These are phyloP conservation scores for Lycaena phlaeas DNA, from an alignment of 2,888 invertebrate species.

Conservation along the genomic window DNA sequence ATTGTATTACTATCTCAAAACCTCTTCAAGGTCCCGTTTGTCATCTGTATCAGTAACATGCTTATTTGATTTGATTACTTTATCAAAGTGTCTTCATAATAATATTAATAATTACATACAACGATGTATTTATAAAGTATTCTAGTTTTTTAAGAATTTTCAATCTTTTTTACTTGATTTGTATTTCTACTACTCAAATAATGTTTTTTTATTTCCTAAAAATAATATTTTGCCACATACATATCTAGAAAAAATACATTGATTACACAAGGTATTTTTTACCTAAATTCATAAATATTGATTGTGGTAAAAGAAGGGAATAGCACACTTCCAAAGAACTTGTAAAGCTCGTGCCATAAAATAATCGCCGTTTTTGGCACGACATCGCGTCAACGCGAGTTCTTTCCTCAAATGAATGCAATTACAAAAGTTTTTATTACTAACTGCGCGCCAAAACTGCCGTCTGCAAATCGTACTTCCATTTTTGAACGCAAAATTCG, in stretches of 20 bases:
- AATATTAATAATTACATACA: too few species aligned
- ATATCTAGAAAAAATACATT: too few species aligned
- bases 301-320: neutral
- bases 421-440: constrained; percentile 72
- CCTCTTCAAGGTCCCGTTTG: constrained; percentile 3
- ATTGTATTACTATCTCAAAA: neutral
- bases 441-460: constrained; percentile 59
- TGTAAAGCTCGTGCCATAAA: constrained; percentile 43
- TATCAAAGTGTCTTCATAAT: neutral
- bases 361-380: constrained; percentile 67
- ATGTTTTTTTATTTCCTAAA: too few species aligned
- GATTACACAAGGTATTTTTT: neutral
- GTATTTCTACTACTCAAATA: too few species aligned
- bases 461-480: constrained; percentile 34
- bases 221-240: too few species aligned
- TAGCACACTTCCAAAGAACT: constrained; percentile 18
- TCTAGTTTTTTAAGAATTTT: too few species aligned
- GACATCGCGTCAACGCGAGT: constrained; percentile 59
- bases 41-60: neutral
- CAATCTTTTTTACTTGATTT: too few species aligned
- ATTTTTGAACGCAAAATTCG: constrained; percentile 23
- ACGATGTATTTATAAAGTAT: too few species aligned
- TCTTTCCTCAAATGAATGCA: constrained; percentile 64
- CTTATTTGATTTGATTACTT: neutral
- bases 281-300: neutral